A percentile compares a stretch with the other conserved stretches of the same genome.
phyloP scores from a whole-genome alignment of 1,140 invertebrate species.

The Cepaea nemoralis region DNA sequence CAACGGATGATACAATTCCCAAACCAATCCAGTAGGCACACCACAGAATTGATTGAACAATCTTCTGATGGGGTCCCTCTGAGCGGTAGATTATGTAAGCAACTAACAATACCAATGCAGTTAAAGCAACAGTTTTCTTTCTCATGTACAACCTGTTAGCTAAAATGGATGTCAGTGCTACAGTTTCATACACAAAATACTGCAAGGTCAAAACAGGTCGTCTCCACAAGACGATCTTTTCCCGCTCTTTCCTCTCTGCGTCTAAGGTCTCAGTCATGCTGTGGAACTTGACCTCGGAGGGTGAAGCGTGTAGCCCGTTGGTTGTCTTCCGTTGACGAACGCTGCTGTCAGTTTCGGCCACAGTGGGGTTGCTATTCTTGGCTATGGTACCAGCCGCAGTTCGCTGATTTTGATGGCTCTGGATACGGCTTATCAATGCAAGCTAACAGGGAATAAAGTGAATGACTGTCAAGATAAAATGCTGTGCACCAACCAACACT shows the following conservation, averaged over 20 bases:
- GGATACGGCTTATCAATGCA: constrained; percentile 34
- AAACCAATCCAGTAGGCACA: constrained; percentile 94
- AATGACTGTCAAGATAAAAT: too few species aligned
- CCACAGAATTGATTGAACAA: constrained; percentile 79
- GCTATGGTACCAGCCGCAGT: constrained; percentile 25
- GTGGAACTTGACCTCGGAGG: constrained; percentile 22
- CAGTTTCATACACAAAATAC: constrained; percentile 85
- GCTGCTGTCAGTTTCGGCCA: background rate
- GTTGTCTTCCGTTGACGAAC: constrained; percentile 40
- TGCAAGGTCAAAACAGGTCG: constrained; percentile 85
- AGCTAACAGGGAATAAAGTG: too few species aligned
- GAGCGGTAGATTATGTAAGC: constrained; percentile 72
- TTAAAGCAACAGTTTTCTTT: constrained; percentile 63
- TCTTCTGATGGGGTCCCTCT: constrained; percentile 77
- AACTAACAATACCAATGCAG: constrained; percentile 70
- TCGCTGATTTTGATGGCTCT: constrained; percentile 28
- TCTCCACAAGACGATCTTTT: constrained; percentile 87
- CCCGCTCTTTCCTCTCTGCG: constrained; percentile 69
- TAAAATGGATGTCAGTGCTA: constrained; percentile 77
- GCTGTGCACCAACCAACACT: too few species aligned
- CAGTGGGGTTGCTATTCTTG: constrained; percentile 19
- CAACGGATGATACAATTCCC: constrained; percentile 95
- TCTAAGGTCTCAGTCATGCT: constrained; percentile 45
- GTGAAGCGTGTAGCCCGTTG: constrained; percentile 42
- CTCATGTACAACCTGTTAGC: constrained; percentile 72